A percentile compares a stretch with the other conserved stretches of the same genome.
Evolutionary conservation across 30 jellyfish, hydroid and myxozoan genomes (phyloP).

Genomic region (Nemopilema nomurai): DNA sequence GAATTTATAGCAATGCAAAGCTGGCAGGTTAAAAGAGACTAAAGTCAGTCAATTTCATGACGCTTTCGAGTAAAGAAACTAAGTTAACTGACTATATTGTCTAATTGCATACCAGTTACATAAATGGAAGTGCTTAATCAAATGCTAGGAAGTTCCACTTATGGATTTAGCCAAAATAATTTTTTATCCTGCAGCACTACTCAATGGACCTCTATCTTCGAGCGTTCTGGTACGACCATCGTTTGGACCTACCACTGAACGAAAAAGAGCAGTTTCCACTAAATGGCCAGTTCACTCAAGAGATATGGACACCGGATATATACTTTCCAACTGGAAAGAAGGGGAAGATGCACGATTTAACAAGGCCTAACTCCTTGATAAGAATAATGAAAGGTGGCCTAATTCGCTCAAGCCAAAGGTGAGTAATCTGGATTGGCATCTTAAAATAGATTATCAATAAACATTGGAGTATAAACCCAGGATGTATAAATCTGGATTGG

Average conservation of each 20-base stretch:
- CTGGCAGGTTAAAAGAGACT: too few relatives aligned
- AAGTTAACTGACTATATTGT: too few relatives aligned
- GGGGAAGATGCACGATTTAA: conserved; percentile 80
- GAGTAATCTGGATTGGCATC: background rate
- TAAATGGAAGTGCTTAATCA: too few relatives aligned
- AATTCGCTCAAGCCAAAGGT: conserved; percentile 81
- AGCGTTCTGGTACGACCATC: conserved; percentile 74
- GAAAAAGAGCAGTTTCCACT: conserved; percentile 59
- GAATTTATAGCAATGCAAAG: too few relatives aligned
- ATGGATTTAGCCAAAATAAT: background rate
- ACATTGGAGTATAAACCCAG: too few relatives aligned
- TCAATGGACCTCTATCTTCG: conserved; percentile 84
- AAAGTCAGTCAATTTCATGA: too few relatives aligned
- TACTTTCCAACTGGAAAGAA: conserved; percentile 82
- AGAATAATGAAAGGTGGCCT: conserved; percentile 69
- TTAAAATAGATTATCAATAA: too few relatives aligned
- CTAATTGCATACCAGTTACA: too few relatives aligned
- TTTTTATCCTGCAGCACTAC: conserved; percentile 60
- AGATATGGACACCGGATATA: conserved; percentile 89
- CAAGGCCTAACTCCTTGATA: conserved; percentile 73
- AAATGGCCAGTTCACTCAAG: conserved; percentile 53
- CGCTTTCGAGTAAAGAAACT: too few relatives aligned
- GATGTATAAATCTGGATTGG: too few relatives aligned
- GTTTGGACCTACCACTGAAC: conserved; percentile 40
- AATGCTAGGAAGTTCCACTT: background rate